Evolutionary conservation across 2,797 vertebrate genomes (phyloP).

Genomic region (Eupleurogrammus muticus): DNA sequence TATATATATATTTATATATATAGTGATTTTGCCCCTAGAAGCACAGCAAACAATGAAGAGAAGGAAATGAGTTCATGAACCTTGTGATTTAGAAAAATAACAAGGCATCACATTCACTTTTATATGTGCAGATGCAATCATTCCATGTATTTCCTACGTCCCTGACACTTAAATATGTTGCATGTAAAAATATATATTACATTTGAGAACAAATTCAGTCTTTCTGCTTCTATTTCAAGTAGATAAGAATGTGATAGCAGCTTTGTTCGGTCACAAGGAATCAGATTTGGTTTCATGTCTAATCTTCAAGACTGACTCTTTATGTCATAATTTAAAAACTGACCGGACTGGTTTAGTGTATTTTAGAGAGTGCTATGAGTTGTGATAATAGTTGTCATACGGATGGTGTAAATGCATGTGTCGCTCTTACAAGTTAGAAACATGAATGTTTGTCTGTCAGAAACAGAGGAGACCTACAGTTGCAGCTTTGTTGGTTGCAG

Average conservation of each 20-base stretch:
- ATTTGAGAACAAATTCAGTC: constrained; percentile 26
- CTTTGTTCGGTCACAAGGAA: constrained; percentile 8
- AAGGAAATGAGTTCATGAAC: constrained; percentile 28
- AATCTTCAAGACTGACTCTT: constrained; percentile 33
- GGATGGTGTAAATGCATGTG: not conserved
- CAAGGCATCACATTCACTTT: not conserved
- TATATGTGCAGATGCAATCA: not conserved
- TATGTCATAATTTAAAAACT: constrained; percentile 33
- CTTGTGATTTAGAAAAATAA: constrained; percentile 3
- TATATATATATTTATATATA: too few relatives aligned
- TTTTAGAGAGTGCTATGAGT: constrained; percentile 34
- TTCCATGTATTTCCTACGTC: not conserved
- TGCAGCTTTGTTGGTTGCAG: not conserved
- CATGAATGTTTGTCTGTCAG: not conserved
- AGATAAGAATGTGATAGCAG: not conserved
- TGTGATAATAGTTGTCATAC: constrained; percentile 37
- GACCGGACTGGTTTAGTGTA: constrained; percentile 39
- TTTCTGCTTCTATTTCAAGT: constrained; percentile 18
- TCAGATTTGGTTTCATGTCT: constrained; percentile 29
- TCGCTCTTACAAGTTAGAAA: not conserved
- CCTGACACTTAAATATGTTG: constrained; percentile 14
- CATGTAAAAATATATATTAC: not conserved
- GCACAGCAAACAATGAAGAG: constrained; percentile 45
- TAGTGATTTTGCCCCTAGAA: constrained; percentile 29
- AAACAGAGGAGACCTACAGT: too few relatives aligned